Evolutionary conservation across 1,140 invertebrate species (phyloP).

Genomic region (Plectus sambesii): DNA sequence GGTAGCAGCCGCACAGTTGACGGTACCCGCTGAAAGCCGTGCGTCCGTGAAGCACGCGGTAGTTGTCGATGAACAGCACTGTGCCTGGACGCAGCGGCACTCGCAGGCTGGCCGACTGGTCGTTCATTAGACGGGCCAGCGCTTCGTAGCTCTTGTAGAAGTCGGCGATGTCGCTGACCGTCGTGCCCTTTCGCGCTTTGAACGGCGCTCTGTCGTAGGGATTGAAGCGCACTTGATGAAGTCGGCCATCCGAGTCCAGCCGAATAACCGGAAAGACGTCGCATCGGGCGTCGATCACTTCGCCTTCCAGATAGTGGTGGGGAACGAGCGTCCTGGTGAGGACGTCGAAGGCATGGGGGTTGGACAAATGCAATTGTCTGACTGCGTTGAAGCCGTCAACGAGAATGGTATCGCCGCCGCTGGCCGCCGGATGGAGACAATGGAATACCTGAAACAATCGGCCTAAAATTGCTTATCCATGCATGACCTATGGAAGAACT

Average conservation of each 20-base stretch:
- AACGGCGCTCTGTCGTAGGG: conserved; percentile 58
- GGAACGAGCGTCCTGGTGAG: conserved; percentile 53
- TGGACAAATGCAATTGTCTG: conserved; percentile 49
- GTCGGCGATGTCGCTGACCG: conserved; percentile 48
- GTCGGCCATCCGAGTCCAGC: conserved; percentile 15
- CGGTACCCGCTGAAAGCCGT: conserved; percentile 51
- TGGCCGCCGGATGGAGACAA: conserved; percentile 54
- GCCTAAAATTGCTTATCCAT: neutral
- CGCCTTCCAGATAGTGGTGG: conserved; percentile 57
- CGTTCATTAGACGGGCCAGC: conserved; percentile 53
- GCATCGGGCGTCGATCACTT: conserved; percentile 26
- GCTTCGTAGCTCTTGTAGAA: conserved; percentile 56
- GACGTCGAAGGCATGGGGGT: conserved; percentile 53
- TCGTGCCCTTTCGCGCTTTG: conserved; percentile 46
- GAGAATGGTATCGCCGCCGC: conserved; percentile 58
- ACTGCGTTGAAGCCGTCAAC: conserved; percentile 61
- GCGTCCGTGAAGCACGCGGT: conserved; percentile 61
- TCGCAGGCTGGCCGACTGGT: conserved; percentile 51
- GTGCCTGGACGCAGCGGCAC: conserved; percentile 57
- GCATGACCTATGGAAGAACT: neutral
- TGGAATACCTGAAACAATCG: conserved; percentile 55
- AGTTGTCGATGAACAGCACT: conserved; percentile 63
- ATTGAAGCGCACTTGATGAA: conserved; percentile 52
- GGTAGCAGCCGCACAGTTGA: conserved; percentile 36
- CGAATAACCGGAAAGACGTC: conserved; percentile 16